A percentile compares a stretch with the other conserved stretches of the same genome.
Evolutionary conservation across 1,140 invertebrate species (phyloP).

Genomic region (honey bee (Apis mellifera)): Amel_HAv3.1 CM009943.2:3784001-3784500

Average conservation of each 20-base stretch:
- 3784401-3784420: not conserved
- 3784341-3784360: not conserved
- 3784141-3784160: not conserved
- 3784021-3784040: conserved; percentile 12
- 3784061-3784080: not conserved
- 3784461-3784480: conserved; percentile 19
- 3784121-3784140: not conserved
- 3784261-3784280: too few relatives aligned
- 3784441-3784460: conserved; percentile 48
- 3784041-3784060: conserved; percentile 20
- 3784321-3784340: not conserved
- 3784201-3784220: not conserved
- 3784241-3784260: too few relatives aligned
- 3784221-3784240: not conserved
- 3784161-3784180: too few relatives aligned
- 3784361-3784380: not conserved
- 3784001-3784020: not conserved
- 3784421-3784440: conserved; percentile 2
- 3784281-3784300: not conserved
- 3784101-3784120: not conserved
- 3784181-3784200: not conserved
- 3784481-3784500: conserved; percentile 69
- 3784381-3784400: not conserved
- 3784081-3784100: not conserved
- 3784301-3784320: not conserved